Conservation (phyloP, 1,140 invertebrate genomes). For the Conopomorpha cramerella region DNA sequence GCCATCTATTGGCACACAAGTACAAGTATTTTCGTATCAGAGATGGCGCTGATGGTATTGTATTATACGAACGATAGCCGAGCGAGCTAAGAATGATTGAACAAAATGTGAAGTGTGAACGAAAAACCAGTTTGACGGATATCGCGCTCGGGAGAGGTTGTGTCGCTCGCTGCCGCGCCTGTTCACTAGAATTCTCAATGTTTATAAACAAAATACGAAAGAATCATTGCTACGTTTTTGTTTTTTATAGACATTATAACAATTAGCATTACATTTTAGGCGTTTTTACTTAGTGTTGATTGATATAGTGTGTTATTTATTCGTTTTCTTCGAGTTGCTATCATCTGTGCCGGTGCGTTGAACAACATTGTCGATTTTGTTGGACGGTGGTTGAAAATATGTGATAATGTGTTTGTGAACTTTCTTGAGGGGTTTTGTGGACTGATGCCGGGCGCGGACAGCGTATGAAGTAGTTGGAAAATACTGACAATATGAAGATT, state of each 20-base stretch:
- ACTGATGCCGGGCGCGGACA: too few relatives aligned
- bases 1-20: too few relatives aligned
- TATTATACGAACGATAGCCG: too few relatives aligned
- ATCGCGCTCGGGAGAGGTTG: conserved; percentile 14
- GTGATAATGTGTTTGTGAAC: too few relatives aligned
- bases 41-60: too few relatives aligned
- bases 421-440: too few relatives aligned
- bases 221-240: too few relatives aligned
- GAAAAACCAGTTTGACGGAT: conserved; percentile 37
- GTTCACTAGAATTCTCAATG: conserved; percentile 39
- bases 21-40: too few relatives aligned
- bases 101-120: too few relatives aligned
- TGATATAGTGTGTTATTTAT: conserved; percentile 24
- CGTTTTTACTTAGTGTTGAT: conserved; percentile 7
- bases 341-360: conserved; percentile 42
- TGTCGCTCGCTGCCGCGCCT: conserved; percentile 16
- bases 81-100: too few relatives aligned
- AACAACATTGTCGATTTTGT: conserved; percentile 31
- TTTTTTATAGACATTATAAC: conserved; percentile 9
- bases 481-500: conserved; percentile 23
- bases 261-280: conserved; percentile 25
- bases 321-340: conserved; percentile 47
- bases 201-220: conserved; percentile 42
- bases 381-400: conserved; percentile 52
- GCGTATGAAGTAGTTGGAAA: too few relatives aligned